Base-by-base conservation (phyloP, 2,888 invertebrate genomes). In the Steinernema hermaphroditum region DNA sequence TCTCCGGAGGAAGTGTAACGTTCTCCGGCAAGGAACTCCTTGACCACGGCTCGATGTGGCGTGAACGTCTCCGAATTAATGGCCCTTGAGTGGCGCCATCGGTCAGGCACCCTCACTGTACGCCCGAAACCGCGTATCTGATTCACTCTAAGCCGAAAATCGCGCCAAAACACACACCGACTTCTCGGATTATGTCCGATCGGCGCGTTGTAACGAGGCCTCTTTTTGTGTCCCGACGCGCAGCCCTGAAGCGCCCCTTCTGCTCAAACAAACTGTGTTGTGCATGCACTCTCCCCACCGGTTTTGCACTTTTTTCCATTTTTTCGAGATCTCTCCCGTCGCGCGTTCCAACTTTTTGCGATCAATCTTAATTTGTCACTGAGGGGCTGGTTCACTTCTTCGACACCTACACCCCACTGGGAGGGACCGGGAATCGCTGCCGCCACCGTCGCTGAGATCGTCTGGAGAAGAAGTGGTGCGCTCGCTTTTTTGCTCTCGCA, bases 341-440 rank as follows among this genome's bases (percentile, higher is more conserved):
- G 54, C 27, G 54, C 54, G 54, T 54, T 54, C 54, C 54, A 54
- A 54, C 54, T 54, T 54, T 54, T 54, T 54, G 41, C 54, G 54
- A 54, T 54, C 54, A 54, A 54, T 54, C 54, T 54, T 54, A 54
- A 54, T 54, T 54, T 54, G 54, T 54, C 54, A 54, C 54, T 8
- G 8, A 41, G 46, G 46, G 46, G 46, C 46, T 46, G 46, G 46
- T 54, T 54, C 24, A 22, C 27, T 4, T 54, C 54, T 54, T 54
- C 54, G 37, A 37, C 37, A 37, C 37, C 37, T 37, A 37, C 37
- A 37, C 46, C 46, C 46, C 46, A 16, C 46, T 46, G 46, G 46
- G 46, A 46, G 46, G 43, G 43, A 41, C 43, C 8, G 43, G 9
- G 16, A 14, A 41, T 9, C 16, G 9, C 9, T 41, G 9, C 43